Evolutionary conservation across 2,888 invertebrate species (phyloP), one percentile per base, ranked within the genome.

Genomic region (Hyles lineata): DNA sequence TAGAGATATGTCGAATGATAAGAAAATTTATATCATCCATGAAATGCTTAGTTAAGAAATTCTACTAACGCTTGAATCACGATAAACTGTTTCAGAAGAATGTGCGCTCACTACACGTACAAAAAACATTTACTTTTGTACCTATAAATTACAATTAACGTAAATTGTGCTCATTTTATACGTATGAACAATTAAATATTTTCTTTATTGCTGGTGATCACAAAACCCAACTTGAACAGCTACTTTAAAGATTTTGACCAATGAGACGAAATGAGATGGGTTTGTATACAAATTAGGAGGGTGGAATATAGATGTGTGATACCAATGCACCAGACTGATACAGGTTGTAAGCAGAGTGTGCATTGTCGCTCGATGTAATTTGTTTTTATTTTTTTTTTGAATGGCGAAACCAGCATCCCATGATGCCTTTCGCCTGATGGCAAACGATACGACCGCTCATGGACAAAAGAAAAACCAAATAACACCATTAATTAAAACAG

Each of bases 141-240:
- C 50, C 67, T 67, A 67, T 67, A 67, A 67, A 67, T 67, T 67
- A 50, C 43, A 67, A 67, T 67, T 67, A 67, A 67, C 67, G 21
- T 43, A 50, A 63, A 67, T 67, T 67, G 67, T 67, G 67, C 23
- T 67, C 67, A 50, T 43, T 67, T 50, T 67, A 50, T 21, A 17
- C 23, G 23, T 50, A 43, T 67, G 67, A 50, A 17, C 67, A 67
- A 67, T 67, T 67, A 67, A 67, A 67, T 67, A 50, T 67, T 67
- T 67, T 67, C 6, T 43, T 4, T 23, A 67, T 67, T 50, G 23
- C 55, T 55, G 4, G 50, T 23, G 23, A 21, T 67, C 67, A 50
- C 67, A 67, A 50, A 43, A 67, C 43, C 23, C 23, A 43, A 67
- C 50, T 17, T 25, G 23, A 50, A 63, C 21, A 21, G 2, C 23